Conservation (phyloP, 2,113 vertebrate species). For the Australoheros scitulus region DNA sequence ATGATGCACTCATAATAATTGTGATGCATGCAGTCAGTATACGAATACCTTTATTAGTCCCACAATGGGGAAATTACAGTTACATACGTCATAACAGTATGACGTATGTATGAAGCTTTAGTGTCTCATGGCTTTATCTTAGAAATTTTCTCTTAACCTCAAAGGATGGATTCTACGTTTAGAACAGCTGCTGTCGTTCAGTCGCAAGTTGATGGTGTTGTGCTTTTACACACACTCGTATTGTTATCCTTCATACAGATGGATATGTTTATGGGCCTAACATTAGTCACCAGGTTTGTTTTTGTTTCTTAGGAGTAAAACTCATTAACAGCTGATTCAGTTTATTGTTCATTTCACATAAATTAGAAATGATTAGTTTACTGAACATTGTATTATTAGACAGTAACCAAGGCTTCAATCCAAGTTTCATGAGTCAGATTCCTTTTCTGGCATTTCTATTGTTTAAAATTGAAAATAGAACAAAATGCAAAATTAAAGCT, state of each 20-base stretch:
- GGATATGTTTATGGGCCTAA: not conserved
- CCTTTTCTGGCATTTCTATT: not conserved
- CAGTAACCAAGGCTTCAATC: not conserved
- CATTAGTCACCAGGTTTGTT: conserved; percentile 4
- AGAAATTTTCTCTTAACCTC: conserved; percentile 23
- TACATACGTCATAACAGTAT: too few relatives aligned
- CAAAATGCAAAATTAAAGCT: not conserved
- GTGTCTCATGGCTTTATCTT: not conserved
- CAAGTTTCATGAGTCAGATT: not conserved
- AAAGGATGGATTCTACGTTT: not conserved
- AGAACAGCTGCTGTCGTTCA: not conserved
- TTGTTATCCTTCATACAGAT: conserved; percentile 29
- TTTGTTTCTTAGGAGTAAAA: not conserved
- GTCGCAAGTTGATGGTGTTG: not conserved
- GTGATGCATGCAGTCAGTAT: too few relatives aligned
- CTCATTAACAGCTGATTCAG: not conserved
- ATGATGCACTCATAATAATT: too few relatives aligned
- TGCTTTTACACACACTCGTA: not conserved
- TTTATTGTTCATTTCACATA: not conserved
- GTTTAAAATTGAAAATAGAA: not conserved
- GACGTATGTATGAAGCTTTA: not conserved
- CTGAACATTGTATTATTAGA: not conserved
- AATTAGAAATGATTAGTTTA: not conserved
- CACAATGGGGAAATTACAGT: too few relatives aligned
- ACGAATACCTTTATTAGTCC: too few relatives aligned